phyloP scores from a whole-genome alignment of 2,797 vertebrate species.

The Coregonus sp. region DNA sequence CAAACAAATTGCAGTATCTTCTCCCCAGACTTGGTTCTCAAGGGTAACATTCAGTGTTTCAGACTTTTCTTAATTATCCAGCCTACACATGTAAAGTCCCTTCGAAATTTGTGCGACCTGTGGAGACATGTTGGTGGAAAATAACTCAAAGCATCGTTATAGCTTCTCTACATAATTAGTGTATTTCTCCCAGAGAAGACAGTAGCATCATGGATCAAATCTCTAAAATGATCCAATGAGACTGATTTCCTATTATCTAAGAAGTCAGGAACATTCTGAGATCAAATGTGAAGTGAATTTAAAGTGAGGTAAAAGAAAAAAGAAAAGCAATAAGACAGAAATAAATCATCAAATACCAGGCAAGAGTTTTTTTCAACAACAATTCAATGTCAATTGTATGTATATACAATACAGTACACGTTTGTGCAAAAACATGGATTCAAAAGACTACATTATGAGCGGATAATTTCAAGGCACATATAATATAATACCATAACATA shows the following conservation, averaged over 20 bases:
- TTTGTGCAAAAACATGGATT: slow-evolving; percentile 65
- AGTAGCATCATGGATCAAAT: background rate
- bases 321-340: background rate
- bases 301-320: background rate
- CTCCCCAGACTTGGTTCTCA: too few species aligned
- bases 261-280: too few species aligned
- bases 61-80: too few species aligned
- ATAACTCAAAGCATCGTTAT: too few species aligned
- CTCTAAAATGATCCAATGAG: background rate
- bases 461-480: slow-evolving; percentile 70
- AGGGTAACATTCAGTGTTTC: too few species aligned
- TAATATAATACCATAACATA: slow-evolving; percentile 49
- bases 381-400: slow-evolving; percentile 45
- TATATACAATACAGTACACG: slow-evolving; percentile 59
- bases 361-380: slow-evolving; percentile 53
- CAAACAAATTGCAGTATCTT: too few species aligned
- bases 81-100: too few species aligned
- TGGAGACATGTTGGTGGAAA: too few species aligned
- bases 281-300: too few species aligned
- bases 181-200: background rate
- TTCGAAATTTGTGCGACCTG: too few species aligned
- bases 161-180: background rate
- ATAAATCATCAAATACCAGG: slow-evolving; percentile 43
- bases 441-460: slow-evolving; percentile 65
- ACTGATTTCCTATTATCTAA: background rate